Evolutionary conservation across 2,888 invertebrate species (phyloP).

Genomic region (Prionchulus punctatus): DNA sequence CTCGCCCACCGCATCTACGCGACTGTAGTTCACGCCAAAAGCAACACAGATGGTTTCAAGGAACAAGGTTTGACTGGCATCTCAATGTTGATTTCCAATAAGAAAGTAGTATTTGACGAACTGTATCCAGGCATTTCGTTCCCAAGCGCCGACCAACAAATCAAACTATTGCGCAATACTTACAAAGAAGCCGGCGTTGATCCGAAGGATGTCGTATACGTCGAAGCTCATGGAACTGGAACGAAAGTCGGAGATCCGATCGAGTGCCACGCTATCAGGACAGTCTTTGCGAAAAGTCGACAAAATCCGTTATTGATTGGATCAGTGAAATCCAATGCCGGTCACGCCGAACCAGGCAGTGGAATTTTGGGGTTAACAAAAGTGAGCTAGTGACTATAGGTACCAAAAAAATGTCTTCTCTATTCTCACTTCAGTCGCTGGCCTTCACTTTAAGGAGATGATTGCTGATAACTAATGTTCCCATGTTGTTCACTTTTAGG

Average conservation of each 20-base stretch:
- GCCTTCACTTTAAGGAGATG: too few species aligned
- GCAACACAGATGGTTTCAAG: slow-evolving; percentile 82
- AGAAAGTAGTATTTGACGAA: too few species aligned
- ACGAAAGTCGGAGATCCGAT: slow-evolving; percentile 83
- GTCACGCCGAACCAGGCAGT: slow-evolving; percentile 72
- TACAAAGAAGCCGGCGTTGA: slow-evolving; percentile 50
- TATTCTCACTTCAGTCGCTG: too few species aligned
- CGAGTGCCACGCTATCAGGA: slow-evolving; percentile 83
- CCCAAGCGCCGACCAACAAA: slow-evolving; percentile 50
- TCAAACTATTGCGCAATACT: slow-evolving; percentile 50
- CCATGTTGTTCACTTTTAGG: slow-evolving; percentile 19
- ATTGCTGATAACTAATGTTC: neutral
- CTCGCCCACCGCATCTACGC: slow-evolving; percentile 28
- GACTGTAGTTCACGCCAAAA: slow-evolving; percentile 55
- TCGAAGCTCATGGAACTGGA: slow-evolving; percentile 96
- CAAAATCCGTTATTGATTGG: slow-evolving; percentile 66
- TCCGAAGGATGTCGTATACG: slow-evolving; percentile 66
- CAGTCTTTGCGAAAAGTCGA: slow-evolving; percentile 63
- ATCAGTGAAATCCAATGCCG: slow-evolving; percentile 96
- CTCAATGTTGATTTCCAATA: too few species aligned
- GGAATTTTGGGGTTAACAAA: slow-evolving; percentile 33
- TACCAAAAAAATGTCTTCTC: too few species aligned
- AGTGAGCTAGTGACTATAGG: too few species aligned
- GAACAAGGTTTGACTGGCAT: too few species aligned
- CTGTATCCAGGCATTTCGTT: slow-evolving; percentile 37